Conservation (phyloP, 2,797 vertebrate genomes). For the Lagocephalus sceleratus region DNA sequence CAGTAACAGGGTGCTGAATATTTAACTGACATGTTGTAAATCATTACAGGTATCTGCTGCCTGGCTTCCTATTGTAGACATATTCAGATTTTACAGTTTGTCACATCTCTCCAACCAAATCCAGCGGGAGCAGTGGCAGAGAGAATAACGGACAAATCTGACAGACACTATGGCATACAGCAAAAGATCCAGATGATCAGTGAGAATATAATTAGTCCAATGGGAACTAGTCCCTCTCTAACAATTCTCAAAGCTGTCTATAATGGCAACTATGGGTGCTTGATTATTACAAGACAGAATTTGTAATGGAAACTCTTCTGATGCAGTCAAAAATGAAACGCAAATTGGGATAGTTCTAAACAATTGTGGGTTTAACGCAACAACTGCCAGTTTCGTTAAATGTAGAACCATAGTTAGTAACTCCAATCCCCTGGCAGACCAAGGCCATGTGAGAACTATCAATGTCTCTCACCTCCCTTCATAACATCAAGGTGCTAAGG, state of each 20-base stretch:
- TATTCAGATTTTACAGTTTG: conserved; percentile 6
- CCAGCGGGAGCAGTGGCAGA: conserved; percentile 3
- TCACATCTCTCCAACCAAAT: conserved; percentile 2
- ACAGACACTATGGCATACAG: conserved; percentile 27
- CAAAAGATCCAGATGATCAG: conserved; percentile 50
- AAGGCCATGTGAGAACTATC: too few relatives aligned
- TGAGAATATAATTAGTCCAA: conserved; percentile 57
- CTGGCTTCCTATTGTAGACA: conserved; percentile 2
- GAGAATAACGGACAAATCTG: conserved; percentile 27
- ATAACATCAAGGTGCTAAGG: conserved; percentile 44
- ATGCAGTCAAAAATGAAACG: not conserved
- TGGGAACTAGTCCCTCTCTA: conserved; percentile 43
- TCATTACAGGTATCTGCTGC: not conserved
- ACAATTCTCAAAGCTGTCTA: conserved; percentile 52
- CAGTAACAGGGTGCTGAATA: conserved; percentile 3
- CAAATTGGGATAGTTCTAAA: conserved; percentile 6
- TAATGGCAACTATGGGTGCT: conserved; percentile 30
- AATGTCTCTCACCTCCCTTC: conserved; percentile 27
- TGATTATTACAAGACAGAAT: conserved; percentile 40
- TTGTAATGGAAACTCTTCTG: conserved; percentile 6
- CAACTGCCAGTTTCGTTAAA: too few relatives aligned
- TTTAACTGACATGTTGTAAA: conserved; percentile 20
- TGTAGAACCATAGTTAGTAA: too few relatives aligned
- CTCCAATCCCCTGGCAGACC: not conserved
- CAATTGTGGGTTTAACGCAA: not conserved